These are phyloP conservation scores for Zelostemma sp. DNA, from an alignment of 1,140 invertebrate species.

Conservation along the genomic window DNA sequence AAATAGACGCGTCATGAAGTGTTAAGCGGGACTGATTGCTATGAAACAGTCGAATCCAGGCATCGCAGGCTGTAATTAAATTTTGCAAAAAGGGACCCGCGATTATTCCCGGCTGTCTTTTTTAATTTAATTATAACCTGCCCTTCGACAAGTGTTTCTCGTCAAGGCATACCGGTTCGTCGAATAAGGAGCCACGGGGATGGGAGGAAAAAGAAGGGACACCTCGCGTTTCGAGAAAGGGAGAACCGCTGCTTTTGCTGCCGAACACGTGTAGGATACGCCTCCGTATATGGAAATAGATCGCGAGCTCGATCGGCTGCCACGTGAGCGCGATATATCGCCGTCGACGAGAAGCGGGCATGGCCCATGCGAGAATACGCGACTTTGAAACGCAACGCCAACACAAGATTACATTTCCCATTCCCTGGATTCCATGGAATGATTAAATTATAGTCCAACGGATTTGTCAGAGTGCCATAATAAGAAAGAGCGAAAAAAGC, in stretches of 20 bases:
- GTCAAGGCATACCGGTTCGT: conserved; percentile 44
- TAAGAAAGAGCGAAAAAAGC: too few species aligned
- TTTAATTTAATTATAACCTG: conserved; percentile 51
- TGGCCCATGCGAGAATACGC: conserved; percentile 31
- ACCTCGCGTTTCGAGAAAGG: conserved; percentile 1
- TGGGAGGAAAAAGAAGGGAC: conserved; percentile 37
- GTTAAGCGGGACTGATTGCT: not conserved
- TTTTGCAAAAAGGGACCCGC: conserved; percentile 28
- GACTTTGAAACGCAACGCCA: conserved; percentile 26
- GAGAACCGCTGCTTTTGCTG: not conserved
- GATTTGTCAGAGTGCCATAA: too few species aligned
- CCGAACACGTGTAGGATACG: conserved; percentile 46
- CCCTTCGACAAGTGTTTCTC: conserved; percentile 38
- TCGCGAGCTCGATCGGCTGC: conserved; percentile 38
- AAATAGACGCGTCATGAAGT: conserved; percentile 38
- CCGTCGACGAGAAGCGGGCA: conserved; percentile 29
- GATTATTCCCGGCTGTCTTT: conserved; percentile 33
- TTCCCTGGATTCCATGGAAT: too few species aligned
- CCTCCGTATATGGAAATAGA: conserved; percentile 48
- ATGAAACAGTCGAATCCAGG: conserved; percentile 12
- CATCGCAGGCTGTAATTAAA: conserved; percentile 45
- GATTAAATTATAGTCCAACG: not conserved
- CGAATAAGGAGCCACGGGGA: conserved; percentile 37
- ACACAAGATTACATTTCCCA: too few species aligned
- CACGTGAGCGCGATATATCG: conserved; percentile 48